A percentile compares a stretch with the other conserved stretches of the same genome.
Conservation (phyloP, 2,797 vertebrate species). For the Kryptolebias ocellatus region DNA sequence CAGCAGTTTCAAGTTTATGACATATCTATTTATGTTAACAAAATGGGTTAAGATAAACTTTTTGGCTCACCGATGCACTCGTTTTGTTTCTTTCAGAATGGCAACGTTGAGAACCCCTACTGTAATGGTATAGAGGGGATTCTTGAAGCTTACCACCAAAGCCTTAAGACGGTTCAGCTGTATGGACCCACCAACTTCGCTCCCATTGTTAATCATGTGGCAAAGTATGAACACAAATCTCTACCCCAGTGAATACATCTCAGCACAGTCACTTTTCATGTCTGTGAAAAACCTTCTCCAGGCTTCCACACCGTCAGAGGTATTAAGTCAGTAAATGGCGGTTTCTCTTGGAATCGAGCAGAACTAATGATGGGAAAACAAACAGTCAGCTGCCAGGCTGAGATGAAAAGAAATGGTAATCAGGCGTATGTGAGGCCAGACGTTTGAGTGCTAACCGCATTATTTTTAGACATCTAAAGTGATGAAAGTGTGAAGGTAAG, state of each 20-base stretch:
- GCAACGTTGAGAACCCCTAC: slow-evolving; percentile 91
- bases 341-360: slow-evolving; percentile 38
- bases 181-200: slow-evolving; percentile 97
- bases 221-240: slow-evolving; percentile 81
- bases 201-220: slow-evolving; percentile 93
- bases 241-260: slow-evolving; percentile 5
- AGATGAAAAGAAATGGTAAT: slow-evolving; percentile 55
- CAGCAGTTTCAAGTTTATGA: no score
- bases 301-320: slow-evolving; percentile 14
- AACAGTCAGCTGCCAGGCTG: slow-evolving; percentile 35
- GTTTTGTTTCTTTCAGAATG: slow-evolving; percentile 82
- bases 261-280: not conserved
- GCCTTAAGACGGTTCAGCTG: slow-evolving; percentile 95
- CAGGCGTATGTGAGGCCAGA: slow-evolving; percentile 18
- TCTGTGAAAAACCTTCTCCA: slow-evolving; percentile 39
- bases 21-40: no score
- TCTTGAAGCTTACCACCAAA: slow-evolving; percentile 93
- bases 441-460: slow-evolving; percentile 3
- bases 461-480: slow-evolving; percentile 8
- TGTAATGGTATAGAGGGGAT: slow-evolving; percentile 95
- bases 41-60: not conserved
- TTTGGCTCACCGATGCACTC: not conserved
- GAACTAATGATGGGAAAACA: slow-evolving; percentile 53
- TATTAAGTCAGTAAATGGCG: slow-evolving; percentile 43
- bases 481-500: slow-evolving; percentile 9